Evolutionary conservation across 2,797 vertebrate genomes (phyloP), one percentile per base, ranked within the genome.

Genomic region (Ambastaia sidthimunki): DNA sequence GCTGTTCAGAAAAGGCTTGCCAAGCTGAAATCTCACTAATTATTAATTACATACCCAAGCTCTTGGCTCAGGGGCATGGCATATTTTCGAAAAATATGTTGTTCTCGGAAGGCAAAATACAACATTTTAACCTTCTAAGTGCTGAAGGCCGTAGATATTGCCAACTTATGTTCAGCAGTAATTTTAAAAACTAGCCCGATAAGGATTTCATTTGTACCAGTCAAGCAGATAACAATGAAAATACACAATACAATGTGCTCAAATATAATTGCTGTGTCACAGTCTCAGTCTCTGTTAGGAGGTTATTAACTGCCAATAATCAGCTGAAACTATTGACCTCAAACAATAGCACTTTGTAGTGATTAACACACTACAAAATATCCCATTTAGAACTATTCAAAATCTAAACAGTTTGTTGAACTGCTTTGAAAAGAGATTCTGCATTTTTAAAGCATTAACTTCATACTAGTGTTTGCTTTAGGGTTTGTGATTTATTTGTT

Each of bases 1-100:
- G 71, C 76, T 76, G 63, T 79, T 66, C 52, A 78, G 80, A 74
- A 80, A 83, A 72, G 66, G 41, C 80, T 83, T 83, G 71, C 71
- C 80, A 84, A 75, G 63, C 41, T 85, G 81, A 80, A 63, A 80
- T 81, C 82, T 82, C 25, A 2, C 79, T 81, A 83, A 85, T 82
- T 85, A 86, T 84, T 84, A 82, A 88, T 87, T 86, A 80, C 68
- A 59, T 60, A 77, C 50, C 78, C 84, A 68, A 71, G 80, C 75
- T 50, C 70, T 80, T 86, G 82, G 75, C 81, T 74, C 63, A 41
- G 48, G 71, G 85, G 74, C 81, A 78, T 63, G 78, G 70, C 80
- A 74, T 83, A 67, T 76, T 82, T 74, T 78, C 70, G 59, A 41
- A 50, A 69, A 85, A 82, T 74, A 76, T 82, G 74, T 77, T 81